Evolutionary conservation across 2,888 invertebrate species (phyloP).

Genomic region (Spilarctia lutea): DNA sequence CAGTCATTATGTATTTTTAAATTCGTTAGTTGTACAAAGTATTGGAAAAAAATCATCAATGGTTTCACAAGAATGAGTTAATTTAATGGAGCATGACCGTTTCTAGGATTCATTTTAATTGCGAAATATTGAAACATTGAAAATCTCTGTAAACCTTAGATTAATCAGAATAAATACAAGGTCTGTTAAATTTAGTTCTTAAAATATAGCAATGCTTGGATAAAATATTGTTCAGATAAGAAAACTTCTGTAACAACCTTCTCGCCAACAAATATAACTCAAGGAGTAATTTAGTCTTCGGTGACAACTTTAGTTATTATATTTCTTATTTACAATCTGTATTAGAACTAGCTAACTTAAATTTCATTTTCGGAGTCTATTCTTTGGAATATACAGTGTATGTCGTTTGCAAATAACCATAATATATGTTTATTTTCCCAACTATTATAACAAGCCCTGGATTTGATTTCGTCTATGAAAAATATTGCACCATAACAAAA

Average conservation of each 20-base stretch:
- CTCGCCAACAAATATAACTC: neutral
- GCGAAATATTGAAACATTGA: neutral
- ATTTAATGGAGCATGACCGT: neutral
- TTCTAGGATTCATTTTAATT: neutral
- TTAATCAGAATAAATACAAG: neutral
- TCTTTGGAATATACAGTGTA: no score
- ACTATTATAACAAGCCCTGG: no score
- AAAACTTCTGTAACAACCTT: neutral
- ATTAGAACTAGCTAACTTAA: no score
- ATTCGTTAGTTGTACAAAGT: neutral
- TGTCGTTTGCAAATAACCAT: no score
- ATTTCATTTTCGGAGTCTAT: no score
- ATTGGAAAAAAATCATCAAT: neutral
- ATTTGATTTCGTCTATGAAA: no score
- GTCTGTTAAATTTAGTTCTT: neutral
- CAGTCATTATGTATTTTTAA: no score
- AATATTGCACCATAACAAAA: no score
- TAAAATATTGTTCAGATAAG: neutral
- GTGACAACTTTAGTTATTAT: neutral
- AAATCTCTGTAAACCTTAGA: neutral
- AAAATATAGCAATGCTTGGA: neutral
- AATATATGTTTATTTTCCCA: no score
- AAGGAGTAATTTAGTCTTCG: neutral
- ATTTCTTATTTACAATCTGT: no score
- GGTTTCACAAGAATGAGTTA: neutral